phyloP scores from a whole-genome alignment of 2,797 vertebrate species.

The Columba guinea region DNA sequence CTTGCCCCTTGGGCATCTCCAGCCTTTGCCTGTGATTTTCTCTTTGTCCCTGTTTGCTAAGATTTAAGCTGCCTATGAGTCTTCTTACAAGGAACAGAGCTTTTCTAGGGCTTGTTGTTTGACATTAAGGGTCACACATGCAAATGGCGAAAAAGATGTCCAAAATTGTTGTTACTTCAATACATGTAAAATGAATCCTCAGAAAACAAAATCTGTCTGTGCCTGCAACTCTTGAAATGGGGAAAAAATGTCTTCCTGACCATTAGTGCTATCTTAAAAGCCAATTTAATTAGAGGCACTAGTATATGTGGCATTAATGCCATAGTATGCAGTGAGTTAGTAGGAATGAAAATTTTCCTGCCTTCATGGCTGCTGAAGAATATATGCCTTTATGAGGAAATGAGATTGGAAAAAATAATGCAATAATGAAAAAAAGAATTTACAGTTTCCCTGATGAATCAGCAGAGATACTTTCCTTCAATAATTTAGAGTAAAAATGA shows the following conservation, averaged over 20 bases:
- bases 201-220: neutral
- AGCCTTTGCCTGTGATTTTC: neutral
- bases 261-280: neutral
- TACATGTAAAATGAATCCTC: neutral
- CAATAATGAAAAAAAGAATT: neutral
- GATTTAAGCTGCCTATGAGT: neutral
- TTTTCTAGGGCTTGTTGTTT: neutral
- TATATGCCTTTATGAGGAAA: neutral
- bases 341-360: neutral
- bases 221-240: neutral
- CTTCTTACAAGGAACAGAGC: neutral
- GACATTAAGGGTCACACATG: rapidly evolving
- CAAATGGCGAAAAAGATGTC: neutral
- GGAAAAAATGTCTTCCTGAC: neutral
- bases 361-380: neutral
- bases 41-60: neutral
- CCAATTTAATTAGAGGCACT: neutral
- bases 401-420: neutral
- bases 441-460: neutral
- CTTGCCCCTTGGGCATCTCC: neutral
- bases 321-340: neutral
- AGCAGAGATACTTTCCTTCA: neutral
- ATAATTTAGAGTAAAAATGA: neutral
- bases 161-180: neutral
- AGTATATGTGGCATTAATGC: neutral